A percentile compares a stretch with the other conserved stretches of the same genome.
Conservation (phyloP, 2,888 invertebrate genomes). For the Halocaridina rubra region DNA sequence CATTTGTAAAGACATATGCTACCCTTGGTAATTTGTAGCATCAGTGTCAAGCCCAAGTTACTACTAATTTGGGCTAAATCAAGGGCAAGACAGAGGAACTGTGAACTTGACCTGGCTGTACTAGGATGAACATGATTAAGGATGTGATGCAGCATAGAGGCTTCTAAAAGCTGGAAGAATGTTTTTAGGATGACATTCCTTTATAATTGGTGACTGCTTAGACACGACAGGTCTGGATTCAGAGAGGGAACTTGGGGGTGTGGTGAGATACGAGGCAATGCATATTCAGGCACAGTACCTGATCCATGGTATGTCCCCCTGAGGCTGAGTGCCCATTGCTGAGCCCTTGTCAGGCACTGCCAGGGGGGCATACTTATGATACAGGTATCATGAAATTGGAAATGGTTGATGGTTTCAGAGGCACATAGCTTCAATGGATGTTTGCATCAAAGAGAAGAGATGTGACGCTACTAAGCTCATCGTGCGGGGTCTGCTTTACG, state of each 20-base stretch:
- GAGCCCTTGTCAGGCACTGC: conserved; percentile 59
- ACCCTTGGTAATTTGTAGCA: conserved; percentile 87
- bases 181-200: conserved; percentile 16
- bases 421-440: not conserved
- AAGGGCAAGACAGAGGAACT: not conserved
- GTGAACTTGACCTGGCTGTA: conserved; percentile 5
- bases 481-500: conserved; percentile 50
- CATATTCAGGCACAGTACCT: conserved; percentile 9
- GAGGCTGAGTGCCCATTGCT: conserved; percentile 56
- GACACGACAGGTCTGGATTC: conserved; percentile 53
- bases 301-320: conserved; percentile 35
- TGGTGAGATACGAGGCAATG: conserved; percentile 13
- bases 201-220: not conserved
- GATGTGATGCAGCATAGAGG: too few relatives aligned
- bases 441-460: conserved; percentile 23
- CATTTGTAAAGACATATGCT: conserved; percentile 94
- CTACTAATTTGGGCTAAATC: not conserved
- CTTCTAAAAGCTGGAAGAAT: too few relatives aligned
- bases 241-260: conserved; percentile 31
- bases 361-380: conserved; percentile 35
- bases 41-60: conserved; percentile 26
- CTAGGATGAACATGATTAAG: conserved; percentile 9
- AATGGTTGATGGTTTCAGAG: not conserved
- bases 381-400: conserved; percentile 10
- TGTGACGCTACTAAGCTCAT: conserved; percentile 33